Evolutionary conservation across 2,888 invertebrate species (phyloP).

Genomic region (Aporophyla lueneburgensis): DNA sequence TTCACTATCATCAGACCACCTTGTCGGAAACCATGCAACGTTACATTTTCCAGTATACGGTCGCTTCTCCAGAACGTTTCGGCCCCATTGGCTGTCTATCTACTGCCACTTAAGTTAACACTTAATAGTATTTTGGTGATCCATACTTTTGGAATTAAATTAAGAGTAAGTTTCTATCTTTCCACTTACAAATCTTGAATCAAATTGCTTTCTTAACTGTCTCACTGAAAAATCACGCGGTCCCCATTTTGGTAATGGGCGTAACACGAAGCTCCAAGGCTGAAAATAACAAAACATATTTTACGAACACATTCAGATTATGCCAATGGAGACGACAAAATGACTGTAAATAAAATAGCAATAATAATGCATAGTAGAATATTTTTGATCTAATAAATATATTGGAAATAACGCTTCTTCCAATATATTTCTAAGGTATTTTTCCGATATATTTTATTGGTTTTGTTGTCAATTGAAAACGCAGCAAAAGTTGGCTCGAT

Average conservation of each 20-base stretch:
- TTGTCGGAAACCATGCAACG: neutral
- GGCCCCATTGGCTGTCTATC: neutral
- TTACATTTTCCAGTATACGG: neutral
- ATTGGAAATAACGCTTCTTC: no score
- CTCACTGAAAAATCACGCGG: conserved; percentile 71
- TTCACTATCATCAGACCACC: neutral
- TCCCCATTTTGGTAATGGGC: conserved; percentile 77
- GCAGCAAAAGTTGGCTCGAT: no score
- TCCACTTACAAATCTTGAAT: conserved; percentile 71
- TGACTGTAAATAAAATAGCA: neutral
- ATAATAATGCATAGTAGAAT: neutral
- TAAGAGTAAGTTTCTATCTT: neutral
- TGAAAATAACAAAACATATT: conserved; percentile 56
- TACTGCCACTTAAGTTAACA: neutral
- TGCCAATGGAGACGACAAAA: neutral
- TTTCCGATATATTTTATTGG: no score
- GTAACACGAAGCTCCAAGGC: conserved; percentile 71
- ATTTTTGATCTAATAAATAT: neutral
- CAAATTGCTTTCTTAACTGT: conserved; percentile 75
- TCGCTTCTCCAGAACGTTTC: neutral
- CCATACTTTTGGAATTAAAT: neutral
- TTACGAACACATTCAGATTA: neutral
- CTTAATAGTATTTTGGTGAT: neutral
- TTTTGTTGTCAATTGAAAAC: no score
- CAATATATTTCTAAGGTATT: no score